Conservation (phyloP, 2,797 vertebrate genomes). For the Muscicapa comitata region DNA sequence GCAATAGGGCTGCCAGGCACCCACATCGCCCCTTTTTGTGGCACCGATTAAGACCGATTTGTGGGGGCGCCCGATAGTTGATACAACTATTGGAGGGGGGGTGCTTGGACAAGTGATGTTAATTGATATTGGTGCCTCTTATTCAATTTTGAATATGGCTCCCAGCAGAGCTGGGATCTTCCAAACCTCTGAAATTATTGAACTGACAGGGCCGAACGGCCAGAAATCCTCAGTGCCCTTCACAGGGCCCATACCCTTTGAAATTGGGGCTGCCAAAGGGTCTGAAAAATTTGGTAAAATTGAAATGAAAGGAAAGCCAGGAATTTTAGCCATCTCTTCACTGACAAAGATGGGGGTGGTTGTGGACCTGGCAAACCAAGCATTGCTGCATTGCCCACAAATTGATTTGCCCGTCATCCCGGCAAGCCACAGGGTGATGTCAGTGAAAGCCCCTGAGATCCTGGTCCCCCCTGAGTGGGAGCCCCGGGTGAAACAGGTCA, state of each 20-base stretch:
- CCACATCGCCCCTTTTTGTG: conserved; percentile 63
- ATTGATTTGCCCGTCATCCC: not conserved
- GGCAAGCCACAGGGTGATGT: conserved; percentile 37
- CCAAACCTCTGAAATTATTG: conserved; percentile 50
- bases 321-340: not conserved
- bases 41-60: conserved; percentile 65
- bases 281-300: conserved; percentile 60
- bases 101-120: conserved; percentile 70
- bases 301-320: conserved; percentile 29
- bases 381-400: not conserved
- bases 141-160: conserved; percentile 37
- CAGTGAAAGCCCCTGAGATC: conserved; percentile 42
- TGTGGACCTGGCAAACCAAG: conserved; percentile 50
- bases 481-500: conserved; percentile 41
- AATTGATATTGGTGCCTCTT: conserved; percentile 62
- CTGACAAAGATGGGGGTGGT: conserved; percentile 37
- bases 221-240: conserved; percentile 33
- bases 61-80: conserved; percentile 65
- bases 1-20: conserved; percentile 71
- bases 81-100: conserved; percentile 62
- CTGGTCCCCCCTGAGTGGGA: conserved; percentile 52
- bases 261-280: conserved; percentile 55
- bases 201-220: not conserved
- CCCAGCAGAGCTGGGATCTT: conserved; percentile 15
- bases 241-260: conserved; percentile 35